phyloP scores from a whole-genome alignment of 2,888 invertebrate species.

The Autographa gamma region DNA sequence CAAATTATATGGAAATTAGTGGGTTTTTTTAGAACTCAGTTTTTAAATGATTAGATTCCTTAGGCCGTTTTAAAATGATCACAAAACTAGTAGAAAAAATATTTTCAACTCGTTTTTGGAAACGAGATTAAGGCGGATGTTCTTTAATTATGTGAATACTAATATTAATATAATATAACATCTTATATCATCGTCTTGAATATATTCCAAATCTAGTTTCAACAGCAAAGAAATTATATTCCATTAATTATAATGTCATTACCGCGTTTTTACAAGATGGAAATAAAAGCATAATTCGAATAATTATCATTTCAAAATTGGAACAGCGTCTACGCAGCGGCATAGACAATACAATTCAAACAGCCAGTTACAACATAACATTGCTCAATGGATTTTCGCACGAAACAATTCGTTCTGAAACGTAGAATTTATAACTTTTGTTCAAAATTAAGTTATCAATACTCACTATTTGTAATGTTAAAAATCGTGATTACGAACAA shows the following conservation, averaged over 20 bases:
- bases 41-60: too few relatives aligned
- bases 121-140: background rate
- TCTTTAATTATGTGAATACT: background rate
- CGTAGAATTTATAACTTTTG: conserved; percentile 57
- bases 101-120: background rate
- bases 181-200: background rate
- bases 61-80: too few relatives aligned
- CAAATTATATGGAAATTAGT: background rate
- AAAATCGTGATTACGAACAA: conserved; percentile 42
- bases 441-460: conserved; percentile 23
- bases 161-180: background rate
- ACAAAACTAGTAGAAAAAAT: too few relatives aligned
- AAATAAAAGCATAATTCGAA: conserved; percentile 44
- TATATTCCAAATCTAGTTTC: conserved; percentile 22
- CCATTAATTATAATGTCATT: conserved; percentile 12
- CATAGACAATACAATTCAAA: conserved; percentile 75
- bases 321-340: conserved; percentile 65
- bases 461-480: conserved; percentile 10
- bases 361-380: conserved; percentile 72
- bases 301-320: conserved; percentile 73
- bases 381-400: conserved; percentile 80
- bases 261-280: conserved; percentile 25
- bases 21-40: too few relatives aligned
- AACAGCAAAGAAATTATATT: conserved; percentile 19
- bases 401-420: conserved; percentile 70